These are phyloP conservation scores for Ethmia dodecea DNA, from an alignment of 2,888 invertebrate genomes.

Conservation along the genomic window DNA sequence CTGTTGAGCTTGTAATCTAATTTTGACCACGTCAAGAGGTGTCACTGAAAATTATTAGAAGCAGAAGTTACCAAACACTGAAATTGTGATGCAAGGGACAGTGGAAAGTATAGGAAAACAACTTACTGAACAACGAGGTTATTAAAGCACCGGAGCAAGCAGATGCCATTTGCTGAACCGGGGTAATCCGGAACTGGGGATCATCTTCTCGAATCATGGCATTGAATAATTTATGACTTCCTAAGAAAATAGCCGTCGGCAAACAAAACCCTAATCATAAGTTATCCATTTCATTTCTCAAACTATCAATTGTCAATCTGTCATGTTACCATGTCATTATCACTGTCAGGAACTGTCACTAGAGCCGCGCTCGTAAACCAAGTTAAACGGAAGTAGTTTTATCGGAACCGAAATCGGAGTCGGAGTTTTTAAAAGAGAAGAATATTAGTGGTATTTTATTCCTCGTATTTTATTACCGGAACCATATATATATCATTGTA, in stretches of 20 bases:
- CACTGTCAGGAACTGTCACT: no score
- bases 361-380: no score
- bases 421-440: no score
- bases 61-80: no score
- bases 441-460: no score
- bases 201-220: conserved; percentile 81
- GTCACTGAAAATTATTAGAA: conserved; percentile 87
- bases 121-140: conserved; percentile 91
- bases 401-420: no score
- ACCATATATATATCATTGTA: no score
- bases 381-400: no score
- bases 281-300: neutral
- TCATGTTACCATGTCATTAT: no score
- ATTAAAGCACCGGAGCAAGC: conserved; percentile 93
- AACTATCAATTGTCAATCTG: no score
- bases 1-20: conserved; percentile 96
- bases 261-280: neutral
- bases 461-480: no score
- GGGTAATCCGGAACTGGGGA: conserved; percentile 85
- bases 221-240: conserved; percentile 9
- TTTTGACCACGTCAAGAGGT: conserved; percentile 99
- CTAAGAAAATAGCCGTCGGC: neutral
- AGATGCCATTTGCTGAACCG: conserved; percentile 89
- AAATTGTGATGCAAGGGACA: neutral
- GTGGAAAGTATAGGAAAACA: neutral